phyloP scores from a whole-genome alignment of 35 echinoderm and acorn worm species.

The Ptychodera flava region DNA sequence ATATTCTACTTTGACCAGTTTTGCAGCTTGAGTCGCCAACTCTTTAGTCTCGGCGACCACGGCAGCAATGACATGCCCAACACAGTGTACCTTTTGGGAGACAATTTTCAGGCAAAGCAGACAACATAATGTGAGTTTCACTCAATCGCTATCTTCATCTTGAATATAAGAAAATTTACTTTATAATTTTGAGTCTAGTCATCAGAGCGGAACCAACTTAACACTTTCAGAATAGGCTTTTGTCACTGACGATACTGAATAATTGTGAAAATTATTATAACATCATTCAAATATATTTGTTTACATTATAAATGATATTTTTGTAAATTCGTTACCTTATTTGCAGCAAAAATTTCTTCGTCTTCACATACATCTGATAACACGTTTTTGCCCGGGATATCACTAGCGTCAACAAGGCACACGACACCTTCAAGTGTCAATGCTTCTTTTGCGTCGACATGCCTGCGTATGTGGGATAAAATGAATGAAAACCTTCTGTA shows the following conservation, averaged over 20 bases:
- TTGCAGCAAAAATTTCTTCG: neutral
- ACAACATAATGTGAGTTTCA: neutral
- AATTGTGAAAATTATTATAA: neutral
- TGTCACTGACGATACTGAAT: neutral
- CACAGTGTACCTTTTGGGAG: constrained; percentile 13
- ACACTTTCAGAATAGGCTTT: neutral
- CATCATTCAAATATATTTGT: neutral
- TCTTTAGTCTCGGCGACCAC: constrained; percentile 42
- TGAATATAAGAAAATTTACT: too few relatives aligned
- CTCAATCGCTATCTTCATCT: too few relatives aligned
- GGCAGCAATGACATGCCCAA: constrained; percentile 27
- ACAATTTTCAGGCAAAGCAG: neutral
- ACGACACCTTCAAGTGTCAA: constrained; percentile 56
- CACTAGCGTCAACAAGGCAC: too few relatives aligned
- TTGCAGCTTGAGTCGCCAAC: constrained; percentile 39
- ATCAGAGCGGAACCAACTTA: neutral
- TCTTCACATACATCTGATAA: neutral
- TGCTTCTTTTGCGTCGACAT: constrained; percentile 54
- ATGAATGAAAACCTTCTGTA: too few relatives aligned
- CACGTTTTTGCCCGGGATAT: constrained; percentile 20
- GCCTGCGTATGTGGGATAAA: too few relatives aligned
- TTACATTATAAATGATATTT: neutral
- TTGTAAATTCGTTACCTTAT: neutral
- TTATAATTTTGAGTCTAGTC: neutral
- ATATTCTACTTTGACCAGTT: constrained; percentile 41